Base-by-base conservation (phyloP, 2,797 vertebrate species). In the Diplodus sargus region DNA sequence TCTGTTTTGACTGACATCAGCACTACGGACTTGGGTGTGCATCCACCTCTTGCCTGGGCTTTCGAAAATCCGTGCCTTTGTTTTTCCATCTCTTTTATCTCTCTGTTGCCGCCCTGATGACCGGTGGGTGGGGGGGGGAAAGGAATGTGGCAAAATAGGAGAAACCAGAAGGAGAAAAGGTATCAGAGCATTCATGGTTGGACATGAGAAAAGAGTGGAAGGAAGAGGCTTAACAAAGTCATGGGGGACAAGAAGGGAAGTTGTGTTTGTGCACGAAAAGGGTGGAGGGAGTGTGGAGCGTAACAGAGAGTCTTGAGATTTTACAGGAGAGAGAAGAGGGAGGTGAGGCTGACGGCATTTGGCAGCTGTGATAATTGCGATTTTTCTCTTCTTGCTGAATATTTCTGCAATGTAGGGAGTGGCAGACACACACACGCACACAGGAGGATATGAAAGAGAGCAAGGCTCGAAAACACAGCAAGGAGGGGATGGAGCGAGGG, bases 1-100 rank as follows among this genome's bases (percentile, higher is more conserved):
- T 61, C 72, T 80, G 65, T 80, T 88, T 65, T 83, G 77, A 78
- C 73, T 86, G 80, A 89, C 82, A 75, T 86, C 89, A 90, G 53
- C 51, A 16, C 20, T 13, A 13, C 77, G 74, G 59, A 78, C 64
- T 75, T 83, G 85, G 81, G 85, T 1, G 58, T 87, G 56, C 30
- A 65, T 5, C 45, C 45, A 39, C 67, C 59, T 8, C 45, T 45
- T 22, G 76, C 67, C 45, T n/a, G 15, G 52, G 18, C n/a, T 65
- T 65, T 28, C 30, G 4, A 52, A 18, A 78, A 70, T 72, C 43
- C 20, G 16, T 34, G 10, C 81, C 30, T 87, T 67, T 84, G 56
- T 75, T 83, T 82, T 79, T 65, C 53, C 62, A 45, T 45, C 45
- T 63, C 30, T 67, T 73, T 70, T 70, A 85, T 85, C 79, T 83